Evolutionary conservation across 1,140 invertebrate genomes (phyloP).

Genomic region (Chrysomallon squamiferum): DNA sequence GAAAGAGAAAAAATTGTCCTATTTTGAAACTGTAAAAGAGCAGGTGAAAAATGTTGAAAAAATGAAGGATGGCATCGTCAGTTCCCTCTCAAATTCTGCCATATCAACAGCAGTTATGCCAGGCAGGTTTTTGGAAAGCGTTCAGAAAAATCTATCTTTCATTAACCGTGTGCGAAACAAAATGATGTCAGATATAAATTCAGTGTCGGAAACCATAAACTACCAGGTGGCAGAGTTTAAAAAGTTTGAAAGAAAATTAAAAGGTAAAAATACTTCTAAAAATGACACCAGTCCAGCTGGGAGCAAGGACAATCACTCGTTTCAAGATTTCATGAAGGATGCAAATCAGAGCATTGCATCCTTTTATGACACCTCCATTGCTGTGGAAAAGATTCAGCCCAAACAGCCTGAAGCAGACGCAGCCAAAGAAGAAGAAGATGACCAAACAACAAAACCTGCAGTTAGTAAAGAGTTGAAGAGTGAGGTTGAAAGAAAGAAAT

Average conservation of each 20-base stretch:
- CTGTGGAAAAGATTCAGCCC: neutral
- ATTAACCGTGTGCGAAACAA: neutral
- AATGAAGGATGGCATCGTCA: neutral
- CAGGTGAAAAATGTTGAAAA: neutral
- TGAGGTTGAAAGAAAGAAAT: slow-evolving; percentile 13
- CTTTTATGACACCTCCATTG: slow-evolving; percentile 7
- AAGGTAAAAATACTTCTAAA: neutral
- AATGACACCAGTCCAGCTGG: neutral
- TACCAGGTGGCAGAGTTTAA: neutral
- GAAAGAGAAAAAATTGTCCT: slow-evolving; percentile 1
- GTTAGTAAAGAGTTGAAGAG: slow-evolving; percentile 5
- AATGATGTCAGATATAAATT: neutral
- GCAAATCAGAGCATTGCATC: slow-evolving; percentile 5
- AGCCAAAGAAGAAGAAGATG: neutral
- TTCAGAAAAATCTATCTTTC: slow-evolving; percentile 5
- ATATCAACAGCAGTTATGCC: neutral
- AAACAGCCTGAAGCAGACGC: neutral
- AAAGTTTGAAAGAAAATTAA: neutral
- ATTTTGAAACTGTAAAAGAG: slow-evolving; percentile 1
- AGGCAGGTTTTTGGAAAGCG: neutral
- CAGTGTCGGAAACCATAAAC: neutral
- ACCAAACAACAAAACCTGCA: slow-evolving; percentile 4
- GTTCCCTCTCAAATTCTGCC: neutral
- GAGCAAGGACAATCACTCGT: neutral
- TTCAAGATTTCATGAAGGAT: slow-evolving; percentile 2